A percentile compares a stretch with the other conserved stretches of the same genome.
Evolutionary conservation across 2,113 vertebrate species (phyloP).

Genomic region (Syngnathus floridae): DNA sequence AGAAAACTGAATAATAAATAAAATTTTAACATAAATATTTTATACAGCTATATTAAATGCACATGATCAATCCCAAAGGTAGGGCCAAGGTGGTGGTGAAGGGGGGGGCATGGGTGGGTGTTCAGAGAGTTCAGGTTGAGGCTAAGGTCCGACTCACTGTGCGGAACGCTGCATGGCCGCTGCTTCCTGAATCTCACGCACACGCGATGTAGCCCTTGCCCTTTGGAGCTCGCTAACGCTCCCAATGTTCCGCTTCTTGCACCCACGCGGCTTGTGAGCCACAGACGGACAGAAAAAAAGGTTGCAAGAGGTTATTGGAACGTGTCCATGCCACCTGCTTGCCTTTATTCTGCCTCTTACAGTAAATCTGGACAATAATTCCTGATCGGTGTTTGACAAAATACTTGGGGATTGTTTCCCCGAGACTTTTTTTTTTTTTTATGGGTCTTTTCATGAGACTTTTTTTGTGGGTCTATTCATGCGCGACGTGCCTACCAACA

Average conservation of each 20-base stretch:
- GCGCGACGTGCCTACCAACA: neutral
- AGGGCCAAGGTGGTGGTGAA: neutral
- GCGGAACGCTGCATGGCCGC: slow-evolving; percentile 79
- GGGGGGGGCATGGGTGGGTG: slow-evolving; percentile 9
- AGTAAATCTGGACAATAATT: neutral
- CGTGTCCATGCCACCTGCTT: neutral
- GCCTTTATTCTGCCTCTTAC: neutral
- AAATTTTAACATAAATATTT: no score
- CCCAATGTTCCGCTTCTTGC: slow-evolving; percentile 63
- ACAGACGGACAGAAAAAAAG: slow-evolving; percentile 17
- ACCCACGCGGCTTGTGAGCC: neutral
- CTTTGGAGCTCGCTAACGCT: slow-evolving; percentile 52
- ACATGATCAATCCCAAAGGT: no score
- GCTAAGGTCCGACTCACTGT: slow-evolving; percentile 84
- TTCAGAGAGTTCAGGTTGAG: slow-evolving; percentile 50
- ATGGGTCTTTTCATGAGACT: neutral
- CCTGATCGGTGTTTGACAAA: no score
- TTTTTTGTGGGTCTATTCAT: neutral
- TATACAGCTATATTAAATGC: no score
- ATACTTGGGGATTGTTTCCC: no score
- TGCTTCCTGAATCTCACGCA: slow-evolving; percentile 70
- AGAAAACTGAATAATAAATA: neutral
- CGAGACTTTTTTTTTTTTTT: neutral
- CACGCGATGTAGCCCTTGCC: slow-evolving; percentile 62
- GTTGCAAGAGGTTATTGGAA: slow-evolving; percentile 21